Base-by-base conservation (phyloP, 2,888 invertebrate genomes). In the Drosophila pseudotakahashii region DNA sequence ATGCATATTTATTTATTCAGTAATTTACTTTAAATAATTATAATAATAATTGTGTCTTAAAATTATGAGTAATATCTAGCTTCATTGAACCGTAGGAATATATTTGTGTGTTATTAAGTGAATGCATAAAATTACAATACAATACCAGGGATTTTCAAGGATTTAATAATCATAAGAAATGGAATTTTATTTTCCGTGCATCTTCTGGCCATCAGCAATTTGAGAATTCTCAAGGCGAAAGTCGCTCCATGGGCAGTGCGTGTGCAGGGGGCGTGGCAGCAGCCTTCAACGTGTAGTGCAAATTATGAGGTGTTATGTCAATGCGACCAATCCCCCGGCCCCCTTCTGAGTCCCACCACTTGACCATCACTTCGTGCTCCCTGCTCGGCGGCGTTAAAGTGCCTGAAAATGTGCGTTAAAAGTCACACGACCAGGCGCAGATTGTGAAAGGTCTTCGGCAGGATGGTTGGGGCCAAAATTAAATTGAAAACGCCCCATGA, bases 221-320 rank as follows among this genome's bases (percentile, higher is more conserved):
- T 83, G 11, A 80, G 83, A 86, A 84, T 88, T 88, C 87, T 88
- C 89, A 88, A 84, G 84, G 84, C 84, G 84, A 84, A 84, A 84
- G 84, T 83, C 66, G 64, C 67, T 68, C 57, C 54, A 58, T 16
- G 45, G 51, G 53, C 30, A 26, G 53, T 44, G 32, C 50, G 44
- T 55, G 62, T 36, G 45, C 50, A 44, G 61, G 52, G 73, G 89
- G 86, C 83, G 81, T 88, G 88, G 48, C 64, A 23, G 54, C 53
- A 52, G 77, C 67, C 81, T 62, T 79, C 84, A 83, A 52, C 78
- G 74, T 76, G 76, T 61, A 78, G 57, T 70, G 88, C 88, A 84
- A 84, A 84, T 88, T 84, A 84, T 88, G 84, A 84, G 88, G 84
- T 84, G 84, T 84, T 84, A 84, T 84, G 84, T 84, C 84, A 84